Conservation (phyloP, 2,888 invertebrate genomes). For the Mayetiola destructor region DNA sequence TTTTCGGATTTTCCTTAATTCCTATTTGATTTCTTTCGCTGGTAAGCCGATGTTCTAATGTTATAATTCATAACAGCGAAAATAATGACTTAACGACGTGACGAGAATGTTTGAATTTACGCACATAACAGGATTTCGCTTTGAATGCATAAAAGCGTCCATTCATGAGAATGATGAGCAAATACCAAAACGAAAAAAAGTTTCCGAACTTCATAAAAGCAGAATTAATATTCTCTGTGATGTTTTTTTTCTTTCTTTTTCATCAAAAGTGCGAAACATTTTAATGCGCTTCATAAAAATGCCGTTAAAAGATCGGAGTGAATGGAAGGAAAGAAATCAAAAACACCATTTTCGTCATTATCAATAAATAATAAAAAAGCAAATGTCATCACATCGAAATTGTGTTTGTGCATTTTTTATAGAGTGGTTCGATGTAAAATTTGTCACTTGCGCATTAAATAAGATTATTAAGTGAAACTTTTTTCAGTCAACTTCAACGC, state of each 20-base stretch:
- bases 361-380: too few species aligned
- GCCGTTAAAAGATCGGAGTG: background rate
- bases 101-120: background rate
- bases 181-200: background rate
- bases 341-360: background rate
- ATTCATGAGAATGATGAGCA: too few species aligned
- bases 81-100: slow-evolving; percentile 12
- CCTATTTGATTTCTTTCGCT: background rate
- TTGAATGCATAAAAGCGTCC: too few species aligned
- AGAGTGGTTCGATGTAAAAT: too few species aligned
- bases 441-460: too few species aligned
- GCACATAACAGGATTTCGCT: background rate
- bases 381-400: too few species aligned
- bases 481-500: background rate
- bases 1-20: background rate
- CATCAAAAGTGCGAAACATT: too few species aligned
- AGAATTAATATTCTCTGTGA: too few species aligned
- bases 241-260: too few species aligned
- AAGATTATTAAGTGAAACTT: too few species aligned
- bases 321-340: background rate
- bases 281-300: background rate
- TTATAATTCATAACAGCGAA: slow-evolving; percentile 7
- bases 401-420: too few species aligned
- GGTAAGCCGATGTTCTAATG: background rate
- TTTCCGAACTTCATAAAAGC: background rate